phyloP scores from a whole-genome alignment of 64 coral and sea anemone genomes.

The Cladopsammia gracilis region DNA sequence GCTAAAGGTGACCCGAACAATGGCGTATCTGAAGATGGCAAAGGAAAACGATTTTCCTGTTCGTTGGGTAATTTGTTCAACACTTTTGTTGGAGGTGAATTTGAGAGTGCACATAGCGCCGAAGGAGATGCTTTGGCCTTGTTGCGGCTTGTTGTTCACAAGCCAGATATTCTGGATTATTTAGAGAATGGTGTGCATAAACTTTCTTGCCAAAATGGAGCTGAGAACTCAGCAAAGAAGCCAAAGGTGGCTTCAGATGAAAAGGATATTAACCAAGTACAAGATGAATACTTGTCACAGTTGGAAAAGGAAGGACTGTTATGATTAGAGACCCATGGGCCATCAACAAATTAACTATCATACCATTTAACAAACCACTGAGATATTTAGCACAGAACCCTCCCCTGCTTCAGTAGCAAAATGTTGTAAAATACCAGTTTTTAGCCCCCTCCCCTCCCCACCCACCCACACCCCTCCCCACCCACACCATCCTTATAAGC shows the following conservation, averaged over 20 bases:
- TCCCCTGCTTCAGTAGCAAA: no score
- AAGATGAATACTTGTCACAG: constrained; percentile 57
- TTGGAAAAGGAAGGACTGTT: constrained; percentile 60
- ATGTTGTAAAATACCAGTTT: no score
- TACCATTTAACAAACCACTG: no score
- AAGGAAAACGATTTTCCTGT: constrained; percentile 32
- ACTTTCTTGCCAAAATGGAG: neutral
- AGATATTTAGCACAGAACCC: no score
- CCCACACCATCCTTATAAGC: no score
- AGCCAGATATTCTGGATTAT: constrained; percentile 62
- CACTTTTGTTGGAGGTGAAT: constrained; percentile 41
- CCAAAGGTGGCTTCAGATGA: neutral
- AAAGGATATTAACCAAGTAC: constrained; percentile 38
- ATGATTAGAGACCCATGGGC: neutral
- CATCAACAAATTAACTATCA: no score
- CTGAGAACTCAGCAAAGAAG: neutral
- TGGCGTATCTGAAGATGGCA: neutral
- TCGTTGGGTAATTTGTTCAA: constrained; percentile 54
- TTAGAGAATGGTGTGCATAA: constrained; percentile 50
- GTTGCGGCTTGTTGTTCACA: constrained; percentile 40
- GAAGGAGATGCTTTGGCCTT: constrained; percentile 77
- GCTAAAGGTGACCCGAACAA: neutral
- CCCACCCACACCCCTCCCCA: no score
- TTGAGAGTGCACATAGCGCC: constrained; percentile 63
- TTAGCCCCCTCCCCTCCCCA: no score